Evolutionary conservation across 2,888 invertebrate species (phyloP).

Genomic region (Leptogaster cylindrica): DNA sequence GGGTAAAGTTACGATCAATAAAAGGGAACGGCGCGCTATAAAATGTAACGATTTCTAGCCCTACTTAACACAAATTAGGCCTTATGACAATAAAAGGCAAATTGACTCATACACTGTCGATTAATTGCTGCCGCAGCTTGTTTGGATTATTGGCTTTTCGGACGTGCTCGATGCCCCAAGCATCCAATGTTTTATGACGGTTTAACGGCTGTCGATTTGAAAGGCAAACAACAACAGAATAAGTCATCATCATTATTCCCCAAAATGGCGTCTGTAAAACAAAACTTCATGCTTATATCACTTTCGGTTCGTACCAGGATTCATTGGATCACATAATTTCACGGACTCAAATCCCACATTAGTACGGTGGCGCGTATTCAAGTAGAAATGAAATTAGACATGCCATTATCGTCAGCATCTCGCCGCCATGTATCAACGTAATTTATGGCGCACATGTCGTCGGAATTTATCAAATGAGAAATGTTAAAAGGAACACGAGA

Average conservation of each 20-base stretch:
- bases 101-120: slow-evolving; percentile 5
- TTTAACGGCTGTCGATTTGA: background rate
- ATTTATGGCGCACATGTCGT: slow-evolving; percentile 48
- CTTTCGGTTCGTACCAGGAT: background rate
- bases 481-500: slow-evolving; percentile 41
- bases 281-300: background rate
- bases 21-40: background rate
- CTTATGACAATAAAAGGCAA: slow-evolving; percentile 8
- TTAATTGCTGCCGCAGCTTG: slow-evolving; percentile 5
- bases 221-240: background rate
- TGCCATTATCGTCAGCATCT: slow-evolving; percentile 48
- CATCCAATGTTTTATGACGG: background rate
- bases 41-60: background rate
- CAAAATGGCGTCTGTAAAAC: background rate
- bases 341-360: slow-evolving; percentile 32
- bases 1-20: background rate
- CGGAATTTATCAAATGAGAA: slow-evolving; percentile 49
- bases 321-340: slow-evolving; percentile 16
- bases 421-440: slow-evolving; percentile 47
- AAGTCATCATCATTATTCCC: background rate
- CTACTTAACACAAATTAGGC: slow-evolving; percentile 1
- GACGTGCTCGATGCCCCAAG: background rate
- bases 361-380: slow-evolving; percentile 22
- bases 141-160: background rate
- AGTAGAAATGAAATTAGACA: slow-evolving; percentile 45